A percentile compares a stretch with the other conserved stretches of the same genome.
phyloP scores from a whole-genome alignment of 2,113 vertebrate species.

The Geothlypis trichas region DNA sequence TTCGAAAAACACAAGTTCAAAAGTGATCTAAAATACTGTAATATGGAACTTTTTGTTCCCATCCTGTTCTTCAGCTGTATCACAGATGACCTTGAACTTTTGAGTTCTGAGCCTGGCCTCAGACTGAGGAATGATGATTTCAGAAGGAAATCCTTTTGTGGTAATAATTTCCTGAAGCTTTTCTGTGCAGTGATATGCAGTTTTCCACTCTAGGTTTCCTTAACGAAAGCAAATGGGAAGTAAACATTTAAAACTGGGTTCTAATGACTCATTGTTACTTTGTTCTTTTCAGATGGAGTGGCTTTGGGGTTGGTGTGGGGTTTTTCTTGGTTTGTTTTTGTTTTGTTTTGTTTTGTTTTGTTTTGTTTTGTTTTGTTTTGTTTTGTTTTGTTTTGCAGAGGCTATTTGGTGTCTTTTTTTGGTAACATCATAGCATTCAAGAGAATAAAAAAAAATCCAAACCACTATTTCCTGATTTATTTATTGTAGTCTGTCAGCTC shows the following conservation, averaged over 20 bases:
- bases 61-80: neutral
- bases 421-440: neutral
- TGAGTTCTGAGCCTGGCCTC: neutral
- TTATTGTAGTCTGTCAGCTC: neutral
- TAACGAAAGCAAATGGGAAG: neutral
- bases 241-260: neutral
- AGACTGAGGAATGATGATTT: neutral
- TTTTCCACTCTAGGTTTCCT: neutral
- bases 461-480: neutral
- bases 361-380: neutral
- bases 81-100: neutral
- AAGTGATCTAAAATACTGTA: neutral
- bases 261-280: neutral
- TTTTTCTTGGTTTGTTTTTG: too few species aligned
- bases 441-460: neutral
- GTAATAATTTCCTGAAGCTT: neutral
- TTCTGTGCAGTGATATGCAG: neutral
- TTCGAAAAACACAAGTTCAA: neutral
- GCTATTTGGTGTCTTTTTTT: neutral
- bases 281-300: neutral
- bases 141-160: neutral
- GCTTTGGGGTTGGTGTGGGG: neutral
- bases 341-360: too few species aligned
- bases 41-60: neutral
- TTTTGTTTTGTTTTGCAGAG: neutral